Percentiles rank a stretch among this genome's conserved stretches.
Evolutionary conservation across 2,113 vertebrate species (phyloP).

Genomic region (Xiphorhynchus elegans): DNA sequence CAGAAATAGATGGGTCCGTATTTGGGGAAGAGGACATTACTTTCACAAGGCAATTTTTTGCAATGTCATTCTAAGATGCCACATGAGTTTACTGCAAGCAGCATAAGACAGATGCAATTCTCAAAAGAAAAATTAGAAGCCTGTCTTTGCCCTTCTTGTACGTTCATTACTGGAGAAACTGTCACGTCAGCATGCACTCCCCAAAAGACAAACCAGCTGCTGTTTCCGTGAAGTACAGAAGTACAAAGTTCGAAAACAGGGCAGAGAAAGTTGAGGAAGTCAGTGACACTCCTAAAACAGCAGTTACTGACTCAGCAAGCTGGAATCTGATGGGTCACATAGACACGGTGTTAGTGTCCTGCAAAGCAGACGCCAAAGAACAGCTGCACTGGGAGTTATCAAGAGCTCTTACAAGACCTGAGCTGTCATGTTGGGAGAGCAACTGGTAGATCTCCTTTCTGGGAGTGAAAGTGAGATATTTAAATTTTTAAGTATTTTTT

Average conservation of each 20-base stretch:
- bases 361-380: not conserved
- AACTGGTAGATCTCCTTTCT: not conserved
- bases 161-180: not conserved
- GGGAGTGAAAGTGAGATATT: not conserved
- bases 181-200: not conserved
- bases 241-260: not conserved
- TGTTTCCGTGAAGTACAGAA: not conserved
- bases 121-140: not conserved
- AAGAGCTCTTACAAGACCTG: not conserved
- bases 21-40: not conserved
- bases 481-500: not conserved
- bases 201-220: not conserved
- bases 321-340: not conserved
- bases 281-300: not conserved
- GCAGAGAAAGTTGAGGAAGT: conserved; percentile 29
- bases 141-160: not conserved
- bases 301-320: not conserved
- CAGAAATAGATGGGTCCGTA: not conserved
- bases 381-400: not conserved
- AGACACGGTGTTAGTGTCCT: not conserved
- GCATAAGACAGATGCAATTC: not conserved
- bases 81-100: not conserved
- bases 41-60: not conserved
- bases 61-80: not conserved
- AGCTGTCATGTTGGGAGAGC: not conserved